phyloP scores from a whole-genome alignment of 2,113 vertebrate genomes.

The Lampris incognitus region DNA sequence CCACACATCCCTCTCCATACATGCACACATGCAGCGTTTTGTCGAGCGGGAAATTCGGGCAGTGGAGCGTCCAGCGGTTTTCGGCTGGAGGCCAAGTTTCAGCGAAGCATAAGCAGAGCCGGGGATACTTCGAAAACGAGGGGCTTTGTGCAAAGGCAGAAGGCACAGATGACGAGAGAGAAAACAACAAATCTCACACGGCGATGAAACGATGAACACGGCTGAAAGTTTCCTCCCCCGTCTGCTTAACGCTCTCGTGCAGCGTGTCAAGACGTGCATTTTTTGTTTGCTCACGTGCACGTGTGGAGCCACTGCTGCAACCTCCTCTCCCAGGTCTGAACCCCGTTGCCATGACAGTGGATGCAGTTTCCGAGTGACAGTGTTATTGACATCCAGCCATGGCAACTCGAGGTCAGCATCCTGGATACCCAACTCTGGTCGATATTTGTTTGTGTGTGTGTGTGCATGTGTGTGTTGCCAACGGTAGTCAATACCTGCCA shows the following conservation, averaged over 20 bases:
- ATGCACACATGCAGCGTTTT: too few relatives aligned
- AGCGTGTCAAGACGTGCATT: not conserved
- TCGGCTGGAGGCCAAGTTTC: too few relatives aligned
- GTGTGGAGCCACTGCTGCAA: not conserved
- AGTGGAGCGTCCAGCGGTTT: too few relatives aligned
- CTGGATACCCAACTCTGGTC: conserved; percentile 53
- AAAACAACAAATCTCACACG: too few relatives aligned
- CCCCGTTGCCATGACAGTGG: conserved; percentile 51
- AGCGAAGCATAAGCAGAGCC: too few relatives aligned
- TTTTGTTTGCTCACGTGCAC: not conserved
- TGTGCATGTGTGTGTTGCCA: conserved; percentile 13
- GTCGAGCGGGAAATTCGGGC: too few relatives aligned
- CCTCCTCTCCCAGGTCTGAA: not conserved
- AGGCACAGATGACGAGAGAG: too few relatives aligned
- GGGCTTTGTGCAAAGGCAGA: too few relatives aligned
- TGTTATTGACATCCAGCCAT: conserved; percentile 63
- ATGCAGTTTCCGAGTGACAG: conserved; percentile 27
- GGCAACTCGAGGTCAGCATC: conserved; percentile 63
- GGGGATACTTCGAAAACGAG: too few relatives aligned
- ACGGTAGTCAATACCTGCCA: conserved; percentile 21
- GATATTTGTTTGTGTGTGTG: conserved; percentile 38
- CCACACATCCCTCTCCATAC: too few relatives aligned
- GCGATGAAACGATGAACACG: too few relatives aligned
- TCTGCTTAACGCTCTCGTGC: not conserved
- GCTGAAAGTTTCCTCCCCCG: too few relatives aligned